These are phyloP conservation scores for Glareola pratincola DNA, from an alignment of 2,113 vertebrate genomes.

Conservation along the genomic window DNA sequence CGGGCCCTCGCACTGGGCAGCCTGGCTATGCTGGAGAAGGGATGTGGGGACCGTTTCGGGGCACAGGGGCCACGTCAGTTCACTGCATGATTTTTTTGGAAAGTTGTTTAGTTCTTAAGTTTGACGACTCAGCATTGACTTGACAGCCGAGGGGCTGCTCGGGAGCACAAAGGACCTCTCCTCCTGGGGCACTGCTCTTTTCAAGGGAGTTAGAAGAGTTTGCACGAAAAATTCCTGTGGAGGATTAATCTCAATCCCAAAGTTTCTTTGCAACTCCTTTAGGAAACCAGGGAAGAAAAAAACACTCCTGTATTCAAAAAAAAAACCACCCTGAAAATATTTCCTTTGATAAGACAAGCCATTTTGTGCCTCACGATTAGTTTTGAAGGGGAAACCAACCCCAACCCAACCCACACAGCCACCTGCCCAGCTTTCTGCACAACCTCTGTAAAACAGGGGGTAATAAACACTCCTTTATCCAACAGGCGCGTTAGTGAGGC, in stretches of 20 bases:
- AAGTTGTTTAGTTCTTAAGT: background rate
- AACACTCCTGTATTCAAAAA: background rate
- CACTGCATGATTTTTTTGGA: background rate
- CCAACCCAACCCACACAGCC: background rate
- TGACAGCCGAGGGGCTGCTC: background rate
- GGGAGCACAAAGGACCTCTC: background rate
- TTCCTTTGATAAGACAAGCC: background rate
- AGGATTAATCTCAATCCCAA: background rate
- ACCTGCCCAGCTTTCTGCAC: background rate
- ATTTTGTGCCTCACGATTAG: background rate
- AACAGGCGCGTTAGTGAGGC: slow-evolving; percentile 8
- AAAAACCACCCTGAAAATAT: background rate
- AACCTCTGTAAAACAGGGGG: background rate
- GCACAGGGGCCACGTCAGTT: too few species aligned
- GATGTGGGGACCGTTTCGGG: background rate
- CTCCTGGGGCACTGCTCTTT: background rate
- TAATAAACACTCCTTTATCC: slow-evolving; percentile 43
- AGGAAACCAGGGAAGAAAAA: background rate
- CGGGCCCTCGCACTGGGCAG: too few species aligned
- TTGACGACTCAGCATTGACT: background rate
- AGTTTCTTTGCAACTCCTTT: background rate
- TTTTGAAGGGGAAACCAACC: slow-evolving; percentile 17
- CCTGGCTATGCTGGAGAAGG: background rate
- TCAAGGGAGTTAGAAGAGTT: background rate
- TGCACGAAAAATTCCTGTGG: background rate